Base-by-base conservation (phyloP, 2,113 vertebrate genomes). In the Podiceps cristatus region DNA sequence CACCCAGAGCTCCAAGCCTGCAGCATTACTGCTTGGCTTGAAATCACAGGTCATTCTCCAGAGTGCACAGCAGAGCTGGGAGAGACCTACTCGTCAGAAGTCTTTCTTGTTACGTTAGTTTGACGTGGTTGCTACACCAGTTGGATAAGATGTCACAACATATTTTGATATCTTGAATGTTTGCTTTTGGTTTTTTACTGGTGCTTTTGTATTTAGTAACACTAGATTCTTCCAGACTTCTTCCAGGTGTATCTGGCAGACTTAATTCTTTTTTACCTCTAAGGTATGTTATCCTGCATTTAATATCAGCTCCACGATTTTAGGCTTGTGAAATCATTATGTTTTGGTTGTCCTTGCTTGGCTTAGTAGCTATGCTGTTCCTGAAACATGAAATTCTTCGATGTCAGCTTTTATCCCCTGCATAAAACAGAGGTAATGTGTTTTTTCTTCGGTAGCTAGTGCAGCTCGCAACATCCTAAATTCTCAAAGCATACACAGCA, bases 1-100 rank as follows among this genome's bases (percentile, higher is more conserved):
- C n/a, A 69, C 29, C 35, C 76, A 77, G 64, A 80, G 27, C 16
- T 93, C 50, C 86, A 84, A 94, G 80, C 47, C 64, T 77, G 47
- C 35, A 91, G 73, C 60, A 3, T 67, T 87, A 31, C 35, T 50
- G 20, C 47, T 74, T 77, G 60, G 40, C 59, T 80, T 62, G 50
- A 87, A 74, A 73, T 33, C 31, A 25, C 6, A 5, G 59, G 68
- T 80, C 50, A 28, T 37, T 62, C 64, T 29, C 24, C 20, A 42
- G 58, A 47, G 23, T 2, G 1, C 33, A 50, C 20, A 53, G 50
- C 28, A 74, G 68, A 78, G 29, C 52, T 82, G 64, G 8, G 85
- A 71, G 59, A 73, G 64, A 42, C 42, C 37, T 63, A 8, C 31
- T 37, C 1, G 0, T 62, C 6, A 1, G 13, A 73, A 73, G 28